phyloP scores from a whole-genome alignment of 2,797 vertebrate species.

The Coregonus suidteri region DNA sequence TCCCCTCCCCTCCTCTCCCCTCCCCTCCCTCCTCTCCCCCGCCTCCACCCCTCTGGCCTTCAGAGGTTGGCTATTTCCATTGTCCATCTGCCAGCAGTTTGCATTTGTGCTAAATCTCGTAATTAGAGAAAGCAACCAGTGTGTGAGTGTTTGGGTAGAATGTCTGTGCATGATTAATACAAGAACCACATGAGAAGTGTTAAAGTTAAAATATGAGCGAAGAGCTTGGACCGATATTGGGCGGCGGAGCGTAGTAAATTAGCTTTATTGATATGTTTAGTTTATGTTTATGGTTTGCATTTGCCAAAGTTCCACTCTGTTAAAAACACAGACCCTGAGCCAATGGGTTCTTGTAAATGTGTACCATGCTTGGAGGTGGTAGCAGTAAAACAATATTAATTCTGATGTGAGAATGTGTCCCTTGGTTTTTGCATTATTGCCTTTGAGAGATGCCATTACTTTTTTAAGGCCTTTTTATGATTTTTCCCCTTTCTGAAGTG shows the following conservation, averaged over 20 bases:
- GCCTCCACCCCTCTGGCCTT: too few relatives aligned
- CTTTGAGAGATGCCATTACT: too few relatives aligned
- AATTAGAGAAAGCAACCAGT: conserved; percentile 9
- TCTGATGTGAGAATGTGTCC: too few relatives aligned
- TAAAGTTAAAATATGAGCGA: neutral
- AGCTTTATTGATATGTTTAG: conserved; percentile 40
- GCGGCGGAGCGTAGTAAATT: conserved; percentile 22
- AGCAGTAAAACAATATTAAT: neutral
- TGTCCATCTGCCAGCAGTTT: conserved; percentile 8
- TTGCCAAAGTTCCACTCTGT: conserved; percentile 53
- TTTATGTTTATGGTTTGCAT: conserved; percentile 37
- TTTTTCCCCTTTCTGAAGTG: neutral
- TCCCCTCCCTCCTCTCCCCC: neutral
- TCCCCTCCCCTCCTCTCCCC: too few relatives aligned
- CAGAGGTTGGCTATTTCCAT: conserved; percentile 1
- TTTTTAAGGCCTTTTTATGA: too few relatives aligned
- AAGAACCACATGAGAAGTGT: conserved; percentile 4
- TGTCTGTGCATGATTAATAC: neutral
- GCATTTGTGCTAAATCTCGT: neutral
- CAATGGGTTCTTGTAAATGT: conserved; percentile 18
- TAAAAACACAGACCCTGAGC: conserved; percentile 16
- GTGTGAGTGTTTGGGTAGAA: neutral
- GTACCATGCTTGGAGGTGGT: conserved; percentile 10
- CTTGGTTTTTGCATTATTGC: too few relatives aligned
- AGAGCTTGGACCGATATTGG: neutral